Base-by-base conservation (phyloP, 2,797 vertebrate genomes). In the Anguilla anguilla region DNA sequence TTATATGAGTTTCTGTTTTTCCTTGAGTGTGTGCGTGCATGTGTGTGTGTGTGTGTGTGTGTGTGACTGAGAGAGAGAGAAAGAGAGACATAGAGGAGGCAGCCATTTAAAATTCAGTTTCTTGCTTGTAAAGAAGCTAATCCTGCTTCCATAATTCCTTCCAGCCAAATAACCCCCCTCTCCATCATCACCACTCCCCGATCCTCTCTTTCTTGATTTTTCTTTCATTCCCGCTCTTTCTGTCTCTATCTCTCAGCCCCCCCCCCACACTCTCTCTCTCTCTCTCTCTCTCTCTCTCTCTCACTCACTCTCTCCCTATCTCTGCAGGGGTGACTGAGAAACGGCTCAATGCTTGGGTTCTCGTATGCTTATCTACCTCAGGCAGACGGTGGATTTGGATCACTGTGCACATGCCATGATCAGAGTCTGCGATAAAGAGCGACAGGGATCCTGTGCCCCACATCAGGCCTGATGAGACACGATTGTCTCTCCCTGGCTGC, bases 361-460 rank as follows among this genome's bases (percentile, higher is more conserved):
- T 98, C 97, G 96, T 98, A 97, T 89, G 98, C 98, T 99, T 99
- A 99, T 99, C 98, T 99, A 97, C 97, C 97, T 97, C 97, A 97
- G 99, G 98, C 98, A 99, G 98, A 99, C 99, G 98, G 98, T 97
- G 97, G 98, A 98, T 98, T 99, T 99, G 98, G 98, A 99, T 99
- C 98, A 99, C 98, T 99, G 98, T 98, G 98, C 98, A 98, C 97
- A 81, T 43, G 97, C 98, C 98, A 98, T 97, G 98, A 99, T 99
- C 98, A 99, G 99, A 98, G 97, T 97, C 97, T 97, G 97, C 96
- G 98, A 99, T 99, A 99, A 99, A 98, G 98, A 98, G 97, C 95
- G 94, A 96, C 95, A 91, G 95, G 93, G 92, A 94, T 94, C 95
- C 94, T 92, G 93, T 93, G 94, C 93, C 88, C 92, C 91, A 94